A percentile compares a stretch with the other conserved stretches of the same genome.
Evolutionary conservation across 2,888 invertebrate species (phyloP).

Genomic region (Corbicula japonica): DNA sequence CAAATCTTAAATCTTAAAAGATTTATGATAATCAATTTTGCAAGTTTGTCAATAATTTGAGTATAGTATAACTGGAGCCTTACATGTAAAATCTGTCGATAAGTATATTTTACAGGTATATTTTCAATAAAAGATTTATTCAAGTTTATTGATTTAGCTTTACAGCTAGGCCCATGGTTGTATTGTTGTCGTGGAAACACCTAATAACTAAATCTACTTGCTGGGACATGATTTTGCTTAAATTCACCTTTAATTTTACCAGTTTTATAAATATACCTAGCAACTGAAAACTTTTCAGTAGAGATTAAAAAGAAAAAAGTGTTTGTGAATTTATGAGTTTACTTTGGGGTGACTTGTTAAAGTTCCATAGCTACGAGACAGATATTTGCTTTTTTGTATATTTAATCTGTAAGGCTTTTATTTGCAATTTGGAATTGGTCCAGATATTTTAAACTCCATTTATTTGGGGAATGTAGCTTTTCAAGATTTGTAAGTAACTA

Average conservation of each 20-base stretch:
- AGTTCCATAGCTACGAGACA: constrained; percentile 59
- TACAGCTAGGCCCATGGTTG: constrained; percentile 48
- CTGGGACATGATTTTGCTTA: constrained; percentile 35
- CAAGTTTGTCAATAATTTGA: constrained; percentile 56
- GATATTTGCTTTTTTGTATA: constrained; percentile 18
- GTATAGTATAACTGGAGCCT: constrained; percentile 36
- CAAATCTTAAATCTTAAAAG: constrained; percentile 34
- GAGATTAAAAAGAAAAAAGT: constrained; percentile 37
- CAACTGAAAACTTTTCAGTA: constrained; percentile 52
- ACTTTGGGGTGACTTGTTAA: constrained; percentile 43
- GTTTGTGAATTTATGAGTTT: constrained; percentile 41
- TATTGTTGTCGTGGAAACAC: constrained; percentile 69
- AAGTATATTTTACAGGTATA: constrained; percentile 71
- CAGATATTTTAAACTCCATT: constrained; percentile 67
- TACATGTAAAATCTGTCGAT: constrained; percentile 55
- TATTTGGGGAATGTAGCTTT: constrained; percentile 65
- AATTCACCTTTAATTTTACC: constrained; percentile 47
- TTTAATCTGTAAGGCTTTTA: constrained; percentile 36
- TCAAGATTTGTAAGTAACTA: constrained; percentile 68
- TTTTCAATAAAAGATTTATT: constrained; percentile 77
- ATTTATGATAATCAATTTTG: constrained; percentile 52
- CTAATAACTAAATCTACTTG: constrained; percentile 35
- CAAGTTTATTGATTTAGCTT: constrained; percentile 76
- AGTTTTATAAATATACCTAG: constrained; percentile 41
- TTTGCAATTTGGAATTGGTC: constrained; percentile 59